Percentiles rank a stretch among this genome's conserved stretches.
These are phyloP conservation scores for Rhopalosiphum padi DNA, from an alignment of 1,140 invertebrate genomes.

Conservation along the genomic window DNA sequence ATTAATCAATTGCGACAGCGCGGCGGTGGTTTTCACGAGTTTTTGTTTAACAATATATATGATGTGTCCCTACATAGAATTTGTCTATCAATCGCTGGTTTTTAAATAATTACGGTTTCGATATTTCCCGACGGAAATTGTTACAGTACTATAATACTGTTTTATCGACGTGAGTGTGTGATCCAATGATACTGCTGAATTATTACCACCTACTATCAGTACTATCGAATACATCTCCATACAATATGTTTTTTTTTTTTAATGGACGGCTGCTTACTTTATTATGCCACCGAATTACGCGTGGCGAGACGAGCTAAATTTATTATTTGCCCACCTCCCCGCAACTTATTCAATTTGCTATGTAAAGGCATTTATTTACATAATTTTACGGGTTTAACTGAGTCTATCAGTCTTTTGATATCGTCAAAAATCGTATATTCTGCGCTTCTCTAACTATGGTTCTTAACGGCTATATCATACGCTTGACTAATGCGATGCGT, in stretches of 20 bases:
- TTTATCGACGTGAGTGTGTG: not conserved
- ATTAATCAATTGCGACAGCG: not conserved
- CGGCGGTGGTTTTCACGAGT: not conserved
- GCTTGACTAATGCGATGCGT: not conserved
- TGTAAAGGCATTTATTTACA: not conserved
- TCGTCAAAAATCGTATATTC: not conserved
- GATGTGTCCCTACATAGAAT: not conserved
- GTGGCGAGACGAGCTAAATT: not conserved
- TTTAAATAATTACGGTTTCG: not conserved
- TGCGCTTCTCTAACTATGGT: not conserved
- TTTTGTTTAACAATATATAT: not conserved
- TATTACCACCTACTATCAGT: not conserved
- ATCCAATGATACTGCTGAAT: not conserved
- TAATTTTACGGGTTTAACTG: not conserved
- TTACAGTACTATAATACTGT: not conserved
- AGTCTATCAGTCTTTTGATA: not conserved
- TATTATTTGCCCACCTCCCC: too few species aligned
- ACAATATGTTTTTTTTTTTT: not conserved
- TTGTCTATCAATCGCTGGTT: too few species aligned
- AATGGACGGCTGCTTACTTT: not conserved
- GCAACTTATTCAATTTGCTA: not conserved
- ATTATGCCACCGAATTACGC: not conserved
- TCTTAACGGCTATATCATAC: not conserved
- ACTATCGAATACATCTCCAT: not conserved
- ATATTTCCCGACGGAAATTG: not conserved